Base-by-base conservation (phyloP, 2,113 vertebrate genomes). In the Bagarius yarrelli region DNA sequence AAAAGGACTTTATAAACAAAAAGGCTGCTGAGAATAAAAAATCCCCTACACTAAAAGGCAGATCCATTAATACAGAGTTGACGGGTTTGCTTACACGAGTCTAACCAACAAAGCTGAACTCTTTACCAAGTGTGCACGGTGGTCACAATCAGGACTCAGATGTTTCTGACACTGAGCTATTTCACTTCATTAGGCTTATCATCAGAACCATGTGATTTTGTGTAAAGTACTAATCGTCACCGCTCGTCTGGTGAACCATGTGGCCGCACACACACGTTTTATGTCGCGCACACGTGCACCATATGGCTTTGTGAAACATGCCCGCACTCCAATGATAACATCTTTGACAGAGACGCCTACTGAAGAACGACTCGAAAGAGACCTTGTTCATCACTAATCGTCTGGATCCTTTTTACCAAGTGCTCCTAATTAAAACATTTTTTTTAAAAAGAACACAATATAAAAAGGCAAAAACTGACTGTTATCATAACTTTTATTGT, bases 201-300 rank as follows among this genome's bases (percentile, higher is more conserved):
- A 69, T 59, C 69, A 25, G 23, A 73, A 77, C 76, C 27, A 30
- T 52, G 81, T 61, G 67, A 85, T 74, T 83, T 27, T 75, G 82
- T 72, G 83, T 76, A 80, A 83, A 82, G 87, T 79, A 86, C 79
- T 86, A 61, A 82, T 85, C 60, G 76, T 59, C 81, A 67, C 57
- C 19, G 16, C 73, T 70, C 64, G 67, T 69, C 72, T 76, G 80
- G 18, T 19, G 73, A 76, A 81, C 81, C 83, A 80, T 81, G 79
- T 82, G 52, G 52, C 44, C 13, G 25, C 32, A 25, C 69, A 53
- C 69, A 59, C 76, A 71, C 34, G 25, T 50, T 59, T 61, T 36
- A 47, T 50, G 21, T 50, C 83, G 70, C 47, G 11, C 36, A 74
- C 79, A 78, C 70, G 21, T 21, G 27, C 79, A 30, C 78, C 83